Conservation (phyloP, 2,797 vertebrate genomes). For the Adrianichthys oophorus region DNA sequence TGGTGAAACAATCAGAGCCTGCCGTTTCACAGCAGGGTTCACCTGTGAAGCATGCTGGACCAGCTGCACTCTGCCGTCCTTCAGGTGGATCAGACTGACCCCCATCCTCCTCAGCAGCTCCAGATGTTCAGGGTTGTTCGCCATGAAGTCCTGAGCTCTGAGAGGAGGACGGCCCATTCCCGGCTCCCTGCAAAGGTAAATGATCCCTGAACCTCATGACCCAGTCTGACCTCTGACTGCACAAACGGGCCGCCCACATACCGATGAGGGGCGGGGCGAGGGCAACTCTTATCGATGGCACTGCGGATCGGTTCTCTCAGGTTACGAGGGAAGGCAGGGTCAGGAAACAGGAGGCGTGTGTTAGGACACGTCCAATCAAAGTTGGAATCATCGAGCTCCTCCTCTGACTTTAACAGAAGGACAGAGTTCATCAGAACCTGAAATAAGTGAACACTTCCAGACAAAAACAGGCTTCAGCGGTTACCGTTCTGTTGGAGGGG, state of each 20-base stretch:
- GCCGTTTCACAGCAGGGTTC: not conserved
- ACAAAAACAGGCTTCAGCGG: not conserved
- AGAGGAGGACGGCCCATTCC: constrained; percentile 84
- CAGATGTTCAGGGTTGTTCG: constrained; percentile 95
- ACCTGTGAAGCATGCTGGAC: constrained; percentile 98
- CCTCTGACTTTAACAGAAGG: constrained; percentile 46
- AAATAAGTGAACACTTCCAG: not conserved
- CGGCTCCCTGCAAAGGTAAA: constrained; percentile 65
- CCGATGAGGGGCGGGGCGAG: constrained; percentile 83
- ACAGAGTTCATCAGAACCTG: not conserved
- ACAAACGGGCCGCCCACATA: constrained; percentile 35
- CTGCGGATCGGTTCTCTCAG: constrained; percentile 94
- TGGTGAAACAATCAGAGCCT: no score
- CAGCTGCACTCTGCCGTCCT: constrained; percentile 95
- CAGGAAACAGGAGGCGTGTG: constrained; percentile 95
- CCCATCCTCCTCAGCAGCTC: constrained; percentile 97
- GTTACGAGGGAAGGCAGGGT: constrained; percentile 91
- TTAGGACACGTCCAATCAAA: constrained; percentile 98
- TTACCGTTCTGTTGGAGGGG: constrained; percentile 68
- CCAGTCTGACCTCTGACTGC: no score
- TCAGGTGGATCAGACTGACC: constrained; percentile 96
- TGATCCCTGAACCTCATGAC: no score
- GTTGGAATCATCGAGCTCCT: constrained; percentile 93
- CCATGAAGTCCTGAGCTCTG: constrained; percentile 98
- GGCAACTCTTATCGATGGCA: constrained; percentile 96